Evolutionary conservation across 2,797 vertebrate genomes (phyloP), one percentile per base, ranked within the genome.

Genomic region (Bufotes viridis): DNA sequence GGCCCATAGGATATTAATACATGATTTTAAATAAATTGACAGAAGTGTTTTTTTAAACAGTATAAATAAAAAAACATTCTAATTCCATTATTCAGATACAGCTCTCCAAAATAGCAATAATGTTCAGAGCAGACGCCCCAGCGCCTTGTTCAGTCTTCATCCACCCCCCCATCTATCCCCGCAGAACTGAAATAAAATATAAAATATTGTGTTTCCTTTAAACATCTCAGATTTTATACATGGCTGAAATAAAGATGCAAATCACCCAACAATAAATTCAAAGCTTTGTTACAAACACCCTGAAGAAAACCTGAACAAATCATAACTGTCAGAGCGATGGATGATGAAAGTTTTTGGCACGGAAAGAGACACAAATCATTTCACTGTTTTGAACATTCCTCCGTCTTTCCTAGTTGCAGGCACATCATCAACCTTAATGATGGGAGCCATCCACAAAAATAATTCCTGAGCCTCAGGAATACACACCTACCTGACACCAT

Each of bases 341-440:
- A 93, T 91, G 92, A 92, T 90, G 85, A 90, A 93, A 90, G 69
- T 89, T 92, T 93, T 94, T 91, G 91, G 93, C 92, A 93, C 91
- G 87, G 90, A 91, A 93, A 92, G 90, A 90, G 90, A 93, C 93
- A 94, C 92, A 93, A 94, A 94, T 94, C 91, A 91, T 84, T 91
- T 88, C 17, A 6, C 82, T 72, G 74, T 90, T 92, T 24, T 80
- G 70, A 90, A 80, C 72, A 86, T 91, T 82, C 85, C 85, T 72
- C 85, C 53, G 55, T 80, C 85, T 80, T 88, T 91, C 82, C 85
- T 89, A 79, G 90, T 94, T 93, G 90, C 91, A 93, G 93, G 90
- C 93, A 94, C 87, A 93, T 94, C 92, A 93, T 93, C 94, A 94
- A 92, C 91, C 90, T 94, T 93, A 94, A 94, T 94, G 94, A 95